Conservation (phyloP, 2,113 vertebrate genomes). For the Dipodomys spectabilis region DNA sequence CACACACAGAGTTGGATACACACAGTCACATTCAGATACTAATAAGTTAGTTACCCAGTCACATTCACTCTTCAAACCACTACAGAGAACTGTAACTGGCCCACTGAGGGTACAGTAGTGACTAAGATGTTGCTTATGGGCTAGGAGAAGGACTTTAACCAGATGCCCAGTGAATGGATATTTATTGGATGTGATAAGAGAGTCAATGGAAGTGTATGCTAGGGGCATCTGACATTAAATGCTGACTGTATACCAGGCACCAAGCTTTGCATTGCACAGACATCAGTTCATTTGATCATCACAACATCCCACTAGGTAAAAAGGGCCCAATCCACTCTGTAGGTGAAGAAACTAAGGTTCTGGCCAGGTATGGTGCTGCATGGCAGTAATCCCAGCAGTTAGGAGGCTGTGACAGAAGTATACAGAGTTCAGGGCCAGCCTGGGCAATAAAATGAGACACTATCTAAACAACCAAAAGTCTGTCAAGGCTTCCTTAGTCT, state of each 20-base stretch:
- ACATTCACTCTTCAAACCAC: background rate
- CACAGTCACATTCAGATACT: too few species aligned
- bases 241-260: background rate
- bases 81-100: background rate
- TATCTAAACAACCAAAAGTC: too few species aligned
- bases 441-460: too few species aligned
- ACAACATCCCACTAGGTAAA: background rate
- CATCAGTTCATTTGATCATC: background rate
- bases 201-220: background rate
- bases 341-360: background rate
- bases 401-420: too few species aligned
- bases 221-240: background rate
- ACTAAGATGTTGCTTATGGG: slow-evolving; percentile 5
- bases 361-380: background rate
- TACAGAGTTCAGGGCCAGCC: too few species aligned
- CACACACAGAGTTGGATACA: too few species aligned
- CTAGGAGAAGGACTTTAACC: background rate
- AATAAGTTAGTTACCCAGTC: background rate
- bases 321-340: background rate
- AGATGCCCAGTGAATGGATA: background rate
- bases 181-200: background rate
- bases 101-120: background rate
- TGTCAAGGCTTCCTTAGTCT: background rate
- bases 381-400: too few species aligned
- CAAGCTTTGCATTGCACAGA: background rate